Base-by-base conservation (phyloP, 2,888 invertebrate species). In the Rhagonycha fulva region DNA sequence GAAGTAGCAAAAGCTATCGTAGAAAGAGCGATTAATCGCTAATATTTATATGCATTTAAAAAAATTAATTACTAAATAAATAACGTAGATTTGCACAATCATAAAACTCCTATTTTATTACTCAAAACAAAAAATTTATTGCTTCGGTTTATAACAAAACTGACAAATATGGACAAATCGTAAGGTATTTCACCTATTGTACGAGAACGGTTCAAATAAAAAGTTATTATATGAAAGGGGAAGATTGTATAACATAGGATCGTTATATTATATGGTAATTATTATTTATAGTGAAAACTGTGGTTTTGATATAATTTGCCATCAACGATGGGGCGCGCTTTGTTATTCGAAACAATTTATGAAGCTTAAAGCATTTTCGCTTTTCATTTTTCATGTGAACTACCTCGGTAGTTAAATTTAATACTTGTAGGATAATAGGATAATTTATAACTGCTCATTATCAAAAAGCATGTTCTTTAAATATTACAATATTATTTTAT, bases 1-100 rank as follows among this genome's bases (percentile, higher is more conserved):
- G 73, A 74, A 74, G 66, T 71, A 66, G 68, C 72, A 47, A 62
- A 60, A 68, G 47, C 68, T 68, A 72, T 60, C 68, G 61, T 72
- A 60, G 30, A 24, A 32, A 14, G 68, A 19, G 62, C 67, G 67
- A 72, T 72, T 72, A 72, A 72, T 72, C 68, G 72, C 60, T 72
- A 72, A 47, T 47, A 47, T 47, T 47, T 47, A n/a, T 47, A 47
- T 47, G n/a, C 2, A 47, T n/a, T 12, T 47, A 47, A 47, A 47
- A 47, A 47, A 47, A 47, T 47, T 47, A 47, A n/a, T 47, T 47
- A 47, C n/a, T 7, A n/a, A 7, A 47, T 47, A 47, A 47, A 47
- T 47, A 47, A 47, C 47, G 7, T n/a, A 47, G n/a, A n/a, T 47
- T 47, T 47, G 47, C 47, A 47, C 47, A 47, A 47, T 9, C 47